These are phyloP conservation scores for Taurulus bubalis DNA, from an alignment of 2,113 vertebrate genomes.

Conservation along the genomic window DNA sequence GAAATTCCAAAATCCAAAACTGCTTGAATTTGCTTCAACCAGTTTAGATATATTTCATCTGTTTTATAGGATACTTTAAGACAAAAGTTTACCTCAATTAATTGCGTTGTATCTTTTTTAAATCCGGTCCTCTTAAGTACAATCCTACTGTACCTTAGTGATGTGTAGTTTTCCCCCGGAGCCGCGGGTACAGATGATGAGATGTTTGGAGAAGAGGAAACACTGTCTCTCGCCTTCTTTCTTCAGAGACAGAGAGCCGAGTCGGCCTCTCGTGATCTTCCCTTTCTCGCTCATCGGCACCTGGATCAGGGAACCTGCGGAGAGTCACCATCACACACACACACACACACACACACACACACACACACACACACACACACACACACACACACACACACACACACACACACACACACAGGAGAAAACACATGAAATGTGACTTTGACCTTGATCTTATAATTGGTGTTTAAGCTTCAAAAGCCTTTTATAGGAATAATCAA, in stretches of 20 bases:
- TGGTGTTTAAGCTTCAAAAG: not conserved
- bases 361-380: not conserved
- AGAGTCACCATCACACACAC: not conserved
- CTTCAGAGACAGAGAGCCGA: slow-evolving; percentile 94
- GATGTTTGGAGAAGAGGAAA: slow-evolving; percentile 98
- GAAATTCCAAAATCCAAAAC: not conserved
- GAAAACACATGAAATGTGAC: not conserved
- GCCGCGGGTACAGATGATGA: slow-evolving; percentile 95
- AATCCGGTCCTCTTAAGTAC: too few species aligned
- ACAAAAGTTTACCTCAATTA: not conserved
- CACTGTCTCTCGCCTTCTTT: slow-evolving; percentile 97
- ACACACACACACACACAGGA: not conserved
- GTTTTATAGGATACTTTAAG: not conserved
- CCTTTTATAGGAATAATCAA: not conserved
- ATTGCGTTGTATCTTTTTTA: not conserved
- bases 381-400: not conserved
- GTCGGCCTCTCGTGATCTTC: slow-evolving; percentile 92
- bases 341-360: slow-evolving; percentile 1
- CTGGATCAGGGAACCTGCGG: slow-evolving; percentile 92
- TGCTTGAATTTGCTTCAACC: not conserved
- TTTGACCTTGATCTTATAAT: not conserved
- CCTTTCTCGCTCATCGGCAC: slow-evolving; percentile 97
- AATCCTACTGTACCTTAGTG: slow-evolving; percentile 87
- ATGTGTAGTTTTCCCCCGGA: slow-evolving; percentile 96
- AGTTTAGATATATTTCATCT: not conserved